Conservation (phyloP, 1,140 invertebrate species). For the Tetranychus cinnabarinus region DNA sequence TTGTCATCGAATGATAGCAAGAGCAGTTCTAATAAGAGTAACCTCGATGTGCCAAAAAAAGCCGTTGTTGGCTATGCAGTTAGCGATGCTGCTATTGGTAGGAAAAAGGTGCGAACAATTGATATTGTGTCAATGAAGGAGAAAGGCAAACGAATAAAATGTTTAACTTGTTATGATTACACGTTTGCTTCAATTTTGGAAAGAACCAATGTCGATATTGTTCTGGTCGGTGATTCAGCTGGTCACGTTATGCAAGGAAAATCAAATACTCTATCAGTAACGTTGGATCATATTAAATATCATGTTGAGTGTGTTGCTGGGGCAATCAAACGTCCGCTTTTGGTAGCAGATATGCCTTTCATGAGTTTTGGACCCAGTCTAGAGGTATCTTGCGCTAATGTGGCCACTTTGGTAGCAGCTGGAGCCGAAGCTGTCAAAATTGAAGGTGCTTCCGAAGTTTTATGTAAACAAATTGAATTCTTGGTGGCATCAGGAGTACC, state of each 20-base stretch:
- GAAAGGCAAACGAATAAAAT: conserved; percentile 8
- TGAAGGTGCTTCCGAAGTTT: conserved; percentile 6
- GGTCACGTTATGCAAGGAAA: conserved; percentile 10
- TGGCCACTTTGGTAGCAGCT: conserved; percentile 8
- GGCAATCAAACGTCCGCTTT: conserved; percentile 6
- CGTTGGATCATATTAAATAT: conserved; percentile 13
- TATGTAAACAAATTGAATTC: neutral
- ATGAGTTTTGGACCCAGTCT: neutral
- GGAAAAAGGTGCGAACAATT: neutral
- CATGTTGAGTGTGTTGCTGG: conserved; percentile 8
- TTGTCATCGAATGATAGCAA: no score
- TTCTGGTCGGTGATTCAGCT: conserved; percentile 13
- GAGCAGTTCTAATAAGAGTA: no score
- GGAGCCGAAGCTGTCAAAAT: conserved; percentile 13
- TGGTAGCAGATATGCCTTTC: conserved; percentile 9
- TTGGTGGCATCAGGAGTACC: conserved; percentile 8
- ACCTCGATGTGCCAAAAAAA: no score
- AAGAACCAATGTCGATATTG: conserved; percentile 8
- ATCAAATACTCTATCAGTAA: conserved; percentile 11
- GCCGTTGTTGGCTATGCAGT: neutral
- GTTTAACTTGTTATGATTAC: conserved; percentile 11
- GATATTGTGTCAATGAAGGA: neutral
- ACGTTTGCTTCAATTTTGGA: conserved; percentile 9
- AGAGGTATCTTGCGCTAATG: neutral
- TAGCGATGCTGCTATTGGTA: neutral